These are phyloP conservation scores for Pseudomyrmex concolor DNA, from an alignment of 1,140 invertebrate species.

Conservation along the genomic window DNA sequence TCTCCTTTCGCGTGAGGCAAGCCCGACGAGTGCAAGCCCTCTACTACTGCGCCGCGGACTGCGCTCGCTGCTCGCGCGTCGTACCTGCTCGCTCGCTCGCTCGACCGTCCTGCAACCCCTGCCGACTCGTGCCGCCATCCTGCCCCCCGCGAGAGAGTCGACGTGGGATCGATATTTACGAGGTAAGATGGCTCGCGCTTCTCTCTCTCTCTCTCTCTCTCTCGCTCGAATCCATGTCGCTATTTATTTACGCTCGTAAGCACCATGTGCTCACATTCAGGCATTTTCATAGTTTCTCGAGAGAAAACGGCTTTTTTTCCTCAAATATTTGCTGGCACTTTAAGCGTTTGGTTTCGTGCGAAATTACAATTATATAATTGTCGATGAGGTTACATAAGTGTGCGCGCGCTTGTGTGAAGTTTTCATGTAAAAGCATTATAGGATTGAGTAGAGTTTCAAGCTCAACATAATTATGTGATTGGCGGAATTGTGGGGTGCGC, in stretches of 20 bases:
- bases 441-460: not conserved
- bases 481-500: not conserved
- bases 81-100: conserved; percentile 17
- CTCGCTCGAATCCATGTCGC: too few relatives aligned
- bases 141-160: conserved; percentile 48
- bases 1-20: conserved; percentile 30
- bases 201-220: too few relatives aligned
- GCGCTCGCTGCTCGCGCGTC: conserved; percentile 1
- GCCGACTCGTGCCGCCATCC: conserved; percentile 31
- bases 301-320: too few relatives aligned
- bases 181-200: conserved; percentile 62
- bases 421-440: not conserved
- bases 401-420: not conserved
- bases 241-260: too few relatives aligned
- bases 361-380: conserved; percentile 16
- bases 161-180: conserved; percentile 70
- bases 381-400: conserved; percentile 5
- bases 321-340: too few relatives aligned
- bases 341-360: not conserved
- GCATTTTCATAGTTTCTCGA: not conserved
- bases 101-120: conserved; percentile 36
- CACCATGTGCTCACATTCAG: not conserved
- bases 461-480: not conserved
- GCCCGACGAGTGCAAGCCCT: conserved; percentile 58
- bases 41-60: conserved; percentile 47